Percentiles rank a stretch among this genome's conserved stretches.
Conservation (phyloP, 2,797 vertebrate species). For the Miichthys miiuy region DNA sequence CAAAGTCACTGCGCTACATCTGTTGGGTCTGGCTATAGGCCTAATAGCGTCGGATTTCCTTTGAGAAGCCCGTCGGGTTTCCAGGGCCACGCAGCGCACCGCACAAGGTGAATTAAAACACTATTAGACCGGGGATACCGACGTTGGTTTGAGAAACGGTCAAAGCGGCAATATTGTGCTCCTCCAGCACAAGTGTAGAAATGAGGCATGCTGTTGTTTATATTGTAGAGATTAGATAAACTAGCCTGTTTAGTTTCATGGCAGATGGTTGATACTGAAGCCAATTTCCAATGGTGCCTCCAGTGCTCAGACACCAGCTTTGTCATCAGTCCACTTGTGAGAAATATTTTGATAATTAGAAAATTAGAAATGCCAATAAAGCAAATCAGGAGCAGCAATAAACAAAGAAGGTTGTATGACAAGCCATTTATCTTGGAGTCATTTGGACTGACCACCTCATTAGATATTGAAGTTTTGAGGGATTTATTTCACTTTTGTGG, state of each 20-base stretch:
- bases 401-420: constrained; percentile 84
- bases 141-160: constrained; percentile 58
- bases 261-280: constrained; percentile 92
- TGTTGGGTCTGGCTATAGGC: constrained; percentile 81
- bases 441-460: constrained; percentile 90
- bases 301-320: constrained; percentile 88
- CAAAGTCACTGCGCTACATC: constrained; percentile 83
- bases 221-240: constrained; percentile 93
- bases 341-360: constrained; percentile 88
- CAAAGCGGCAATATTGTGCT: constrained; percentile 70
- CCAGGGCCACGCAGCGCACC: constrained; percentile 48
- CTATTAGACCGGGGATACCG: constrained; percentile 48
- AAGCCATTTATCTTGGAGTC: constrained; percentile 88
- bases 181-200: constrained; percentile 87
- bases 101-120: constrained; percentile 59
- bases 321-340: constrained; percentile 84
- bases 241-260: constrained; percentile 91
- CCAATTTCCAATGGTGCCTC: constrained; percentile 89
- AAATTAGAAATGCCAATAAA: constrained; percentile 86
- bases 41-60: constrained; percentile 70
- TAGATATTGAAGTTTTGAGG: constrained; percentile 90
- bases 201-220: constrained; percentile 92
- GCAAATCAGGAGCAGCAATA: constrained; percentile 76
- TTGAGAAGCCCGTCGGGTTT: constrained; percentile 58
- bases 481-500: constrained; percentile 89